A percentile compares a stretch with the other conserved stretches of the same genome.
Evolutionary conservation across 2,888 invertebrate genomes (phyloP).

Genomic region (Autographa gamma): DNA sequence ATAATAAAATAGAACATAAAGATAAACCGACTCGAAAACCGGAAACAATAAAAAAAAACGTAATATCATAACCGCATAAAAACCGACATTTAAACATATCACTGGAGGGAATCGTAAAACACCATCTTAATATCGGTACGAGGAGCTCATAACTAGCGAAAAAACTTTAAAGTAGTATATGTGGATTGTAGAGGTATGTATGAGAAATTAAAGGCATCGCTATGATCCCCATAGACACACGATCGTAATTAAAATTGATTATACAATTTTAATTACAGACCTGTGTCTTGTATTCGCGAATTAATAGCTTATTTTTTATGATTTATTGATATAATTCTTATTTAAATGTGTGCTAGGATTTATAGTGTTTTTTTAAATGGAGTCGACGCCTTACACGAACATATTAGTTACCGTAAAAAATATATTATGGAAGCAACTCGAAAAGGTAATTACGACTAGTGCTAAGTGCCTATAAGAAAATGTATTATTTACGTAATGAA

Average conservation of each 20-base stretch:
- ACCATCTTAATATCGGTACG: constrained; percentile 53
- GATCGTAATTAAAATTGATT: constrained; percentile 55
- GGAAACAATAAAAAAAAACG: constrained; percentile 62
- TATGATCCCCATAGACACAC: constrained; percentile 21
- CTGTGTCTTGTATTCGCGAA: constrained; percentile 34
- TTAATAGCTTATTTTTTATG: constrained; percentile 46
- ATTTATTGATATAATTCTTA: constrained; percentile 53
- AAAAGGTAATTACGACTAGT: not conserved
- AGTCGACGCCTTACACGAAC: constrained; percentile 33
- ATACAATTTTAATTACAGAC: constrained; percentile 53
- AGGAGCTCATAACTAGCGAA: constrained; percentile 41
- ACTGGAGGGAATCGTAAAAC: constrained; percentile 58
- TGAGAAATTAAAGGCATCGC: constrained; percentile 30
- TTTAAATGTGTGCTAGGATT: constrained; percentile 35
- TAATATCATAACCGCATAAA: constrained; percentile 59
- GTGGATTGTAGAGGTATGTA: constrained; percentile 7
- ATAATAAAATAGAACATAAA: constrained; percentile 63
- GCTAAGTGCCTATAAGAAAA: not conserved
- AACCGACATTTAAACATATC: constrained; percentile 58
- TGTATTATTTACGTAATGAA: not conserved
- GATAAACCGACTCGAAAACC: constrained; percentile 59
- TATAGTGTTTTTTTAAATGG: constrained; percentile 21
- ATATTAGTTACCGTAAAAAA: not conserved
- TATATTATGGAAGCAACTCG: not conserved
- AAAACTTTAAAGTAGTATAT: constrained; percentile 22